Evolutionary conservation across 2,888 invertebrate genomes (phyloP), one percentile per base, ranked within the genome.

Genomic region (Tenthredo amoena): DNA sequence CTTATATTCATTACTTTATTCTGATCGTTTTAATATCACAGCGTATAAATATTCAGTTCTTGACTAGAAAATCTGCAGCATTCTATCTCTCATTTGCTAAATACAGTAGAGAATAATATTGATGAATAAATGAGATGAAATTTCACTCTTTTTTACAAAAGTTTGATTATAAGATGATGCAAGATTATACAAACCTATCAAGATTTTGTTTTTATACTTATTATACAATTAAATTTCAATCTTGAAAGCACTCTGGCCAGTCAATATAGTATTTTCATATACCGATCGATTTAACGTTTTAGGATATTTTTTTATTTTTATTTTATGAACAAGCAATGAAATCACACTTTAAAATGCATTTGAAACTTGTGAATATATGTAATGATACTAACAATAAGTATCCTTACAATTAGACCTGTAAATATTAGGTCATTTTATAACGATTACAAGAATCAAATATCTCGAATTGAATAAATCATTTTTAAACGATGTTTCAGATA

Each of bases 351-450:
- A n/a, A 40, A 81, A 58, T 40, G 15, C 81, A 26, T 62, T 62
- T 79, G 58, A 79, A n/a, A 58, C 12, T 55, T 81, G 37, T 21
- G 21, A 62, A 81, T 81, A 26, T 7, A 34, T 15, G 9, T 34
- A 31, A 77, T 55, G 50, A 3, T 50, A 50, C 43, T 40, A 34
- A 68, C 31, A 43, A 74, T 72, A 43, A 21, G 72, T 72, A 21
- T 43, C 72, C 21, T 72, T 72, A 72, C 72, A 72, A 72, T 72
- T 43, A 40, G 40, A 72, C 72, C 43, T 72, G 37, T 37, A 72
- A 37, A 72, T 40, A 72, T 72, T 40, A 72, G 72, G 72, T 72
- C 72, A 43, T 72, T 72, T 43, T 72, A 68, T 72, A 43, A 72
- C 43, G 40, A 40, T 12, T 26, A 40, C 12, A 40, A 72, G 72